These are phyloP conservation scores for Psittacara wagleri DNA, from an alignment of 2,113 vertebrate species.

Conservation along the genomic window DNA sequence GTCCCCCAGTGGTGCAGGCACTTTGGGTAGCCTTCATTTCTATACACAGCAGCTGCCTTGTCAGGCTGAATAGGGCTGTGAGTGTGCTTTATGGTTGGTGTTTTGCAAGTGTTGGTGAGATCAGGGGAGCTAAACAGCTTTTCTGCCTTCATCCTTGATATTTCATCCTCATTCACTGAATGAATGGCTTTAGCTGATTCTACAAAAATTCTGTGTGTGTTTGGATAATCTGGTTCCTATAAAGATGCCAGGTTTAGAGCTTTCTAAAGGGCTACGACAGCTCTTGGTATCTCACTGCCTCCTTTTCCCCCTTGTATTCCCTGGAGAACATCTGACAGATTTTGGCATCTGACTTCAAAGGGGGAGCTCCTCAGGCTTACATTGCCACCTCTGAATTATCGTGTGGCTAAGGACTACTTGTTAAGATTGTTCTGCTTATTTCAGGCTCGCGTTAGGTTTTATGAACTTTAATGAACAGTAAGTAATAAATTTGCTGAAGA, in stretches of 20 bases:
- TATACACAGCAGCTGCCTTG: rapidly evolving
- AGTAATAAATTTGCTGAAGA: constrained; percentile 76
- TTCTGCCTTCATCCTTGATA: constrained; percentile 1
- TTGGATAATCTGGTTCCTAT: not conserved
- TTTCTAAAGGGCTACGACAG: not conserved
- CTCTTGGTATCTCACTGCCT: not conserved
- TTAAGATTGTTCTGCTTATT: constrained; percentile 46
- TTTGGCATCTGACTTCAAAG: not conserved
- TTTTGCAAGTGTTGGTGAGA: not conserved
- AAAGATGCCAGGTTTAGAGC: not conserved
- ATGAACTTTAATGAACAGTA: constrained; percentile 78
- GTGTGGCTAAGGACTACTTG: constrained; percentile 2
- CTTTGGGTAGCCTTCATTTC: not conserved
- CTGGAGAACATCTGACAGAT: not conserved
- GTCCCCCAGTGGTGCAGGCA: rapidly evolving
- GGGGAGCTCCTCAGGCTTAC: not conserved
- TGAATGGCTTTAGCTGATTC: not conserved
- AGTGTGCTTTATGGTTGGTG: rapidly evolving
- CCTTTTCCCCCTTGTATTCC: not conserved
- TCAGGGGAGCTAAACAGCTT: not conserved
- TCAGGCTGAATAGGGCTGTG: rapidly evolving
- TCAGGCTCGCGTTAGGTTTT: constrained; percentile 58
- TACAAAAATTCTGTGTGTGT: not conserved
- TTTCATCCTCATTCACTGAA: not conserved
- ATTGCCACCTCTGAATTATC: not conserved